Evolutionary conservation across 2,113 vertebrate species (phyloP), one percentile per base, ranked within the genome.

Genomic region (Poecile atricapillus): DNA sequence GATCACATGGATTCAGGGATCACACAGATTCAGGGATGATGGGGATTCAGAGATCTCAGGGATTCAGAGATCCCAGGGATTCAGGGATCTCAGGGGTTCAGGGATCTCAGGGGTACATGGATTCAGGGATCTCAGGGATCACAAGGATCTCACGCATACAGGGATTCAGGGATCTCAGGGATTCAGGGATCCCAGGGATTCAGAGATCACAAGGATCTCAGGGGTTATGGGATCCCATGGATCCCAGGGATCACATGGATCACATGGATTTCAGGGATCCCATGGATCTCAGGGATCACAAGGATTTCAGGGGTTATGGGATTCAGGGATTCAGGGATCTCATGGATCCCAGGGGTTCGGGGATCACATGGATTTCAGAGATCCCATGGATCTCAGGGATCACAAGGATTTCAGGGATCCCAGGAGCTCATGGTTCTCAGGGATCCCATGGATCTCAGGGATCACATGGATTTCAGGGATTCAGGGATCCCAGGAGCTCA

Each of bases 381-480:
- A 10, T 23, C 37, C 10, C n/a, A n/a, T n/a, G n/a, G n/a, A n/a
- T n/a, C n/a, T n/a, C 13, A n/a, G 33, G 33, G 7, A 15, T n/a
- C 37, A 22, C 55, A 33, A 11, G 19, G 11, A 21, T n/a, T 9
- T 20, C 46, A 21, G 46, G 46, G 46, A 11, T 21, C 8, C 5
- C 46, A 21, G 20, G 46, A 11, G 19, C 8, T 22, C n/a, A n/a
- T n/a, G n/a, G n/a, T n/a, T n/a, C n/a, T n/a, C n/a, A n/a, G n/a
- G n/a, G n/a, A n/a, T n/a, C n/a, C n/a, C 21, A 11, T 20, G 20
- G 46, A 22, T 22, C 41, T 23, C 21, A 47, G 46, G 35, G 1
- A 27, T 9, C 7, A 52, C 1, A 17, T 5, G n/a, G 4, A 8
- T 18, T 3, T 1, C 9, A 35, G 22, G 22, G 5, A 15, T 20